Percentiles rank a stretch among this genome's conserved stretches.
These are phyloP conservation scores for Sebastes trivittatus DNA, from an alignment of 2,797 vertebrate genomes.

Conservation along the genomic window DNA sequence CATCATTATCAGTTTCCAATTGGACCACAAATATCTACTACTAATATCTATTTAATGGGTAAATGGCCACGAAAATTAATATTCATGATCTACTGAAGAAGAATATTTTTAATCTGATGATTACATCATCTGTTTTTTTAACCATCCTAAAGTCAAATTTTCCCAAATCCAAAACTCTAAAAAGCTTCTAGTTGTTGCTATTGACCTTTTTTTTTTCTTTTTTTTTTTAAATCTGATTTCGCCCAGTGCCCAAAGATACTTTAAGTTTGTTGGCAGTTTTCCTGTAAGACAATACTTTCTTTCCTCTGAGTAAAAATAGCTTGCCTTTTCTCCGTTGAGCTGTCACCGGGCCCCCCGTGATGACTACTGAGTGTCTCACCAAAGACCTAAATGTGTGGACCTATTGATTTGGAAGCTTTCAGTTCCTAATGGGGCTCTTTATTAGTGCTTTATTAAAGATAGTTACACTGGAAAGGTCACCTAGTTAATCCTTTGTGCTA, in stretches of 20 bases:
- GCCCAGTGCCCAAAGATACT: neutral
- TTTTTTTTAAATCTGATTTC: neutral
- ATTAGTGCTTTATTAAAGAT: slow-evolving; percentile 49
- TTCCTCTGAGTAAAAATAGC: slow-evolving; percentile 50
- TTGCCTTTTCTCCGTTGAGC: slow-evolving; percentile 15
- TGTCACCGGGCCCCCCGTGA: slow-evolving; percentile 32
- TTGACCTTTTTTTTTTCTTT: neutral
- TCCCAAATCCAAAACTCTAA: neutral
- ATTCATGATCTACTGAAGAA: neutral
- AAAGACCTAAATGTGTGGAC: slow-evolving; percentile 47
- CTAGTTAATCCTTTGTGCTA: slow-evolving; percentile 29
- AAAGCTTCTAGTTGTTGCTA: neutral
- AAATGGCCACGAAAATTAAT: neutral
- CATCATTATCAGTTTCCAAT: neutral
- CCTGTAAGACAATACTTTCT: slow-evolving; percentile 54
- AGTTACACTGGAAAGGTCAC: slow-evolving; percentile 47
- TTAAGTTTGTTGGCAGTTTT: slow-evolving; percentile 26
- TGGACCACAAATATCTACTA: neutral
- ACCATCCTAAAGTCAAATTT: neutral
- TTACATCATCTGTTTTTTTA: neutral
- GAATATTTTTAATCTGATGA: neutral
- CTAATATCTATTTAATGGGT: neutral
- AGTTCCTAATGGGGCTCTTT: slow-evolving; percentile 48
- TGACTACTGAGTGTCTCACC: slow-evolving; percentile 40
- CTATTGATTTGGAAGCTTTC: slow-evolving; percentile 63